A percentile compares a stretch with the other conserved stretches of the same genome.
phyloP scores from a whole-genome alignment of 2,113 vertebrate genomes.

The Pachyramphus minor region DNA sequence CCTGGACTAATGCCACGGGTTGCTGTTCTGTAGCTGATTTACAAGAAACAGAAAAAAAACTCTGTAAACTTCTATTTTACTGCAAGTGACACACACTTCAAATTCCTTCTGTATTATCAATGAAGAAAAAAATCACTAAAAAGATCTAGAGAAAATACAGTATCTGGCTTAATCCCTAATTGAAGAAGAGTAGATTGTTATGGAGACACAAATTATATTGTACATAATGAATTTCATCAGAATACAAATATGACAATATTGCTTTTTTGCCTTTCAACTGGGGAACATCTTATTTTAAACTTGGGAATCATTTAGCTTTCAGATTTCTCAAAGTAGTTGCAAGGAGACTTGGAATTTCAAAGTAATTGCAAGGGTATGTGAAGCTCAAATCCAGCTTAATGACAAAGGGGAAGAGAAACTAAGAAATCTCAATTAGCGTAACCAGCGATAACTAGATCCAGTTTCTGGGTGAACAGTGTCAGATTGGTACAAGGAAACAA shows the following conservation, averaged over 20 bases:
- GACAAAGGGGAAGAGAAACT: conserved; percentile 28
- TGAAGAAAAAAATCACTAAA: neutral
- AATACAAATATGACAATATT: conserved; percentile 71
- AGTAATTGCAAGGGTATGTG: conserved; percentile 32
- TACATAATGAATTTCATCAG: conserved; percentile 71
- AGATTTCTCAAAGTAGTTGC: conserved; percentile 56
- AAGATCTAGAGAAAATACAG: neutral
- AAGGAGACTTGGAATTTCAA: conserved; percentile 61
- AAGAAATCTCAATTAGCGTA: conserved; percentile 39
- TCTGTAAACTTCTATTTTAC: conserved; percentile 44
- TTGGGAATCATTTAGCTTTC: conserved; percentile 65
- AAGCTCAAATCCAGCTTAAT: conserved; percentile 46
- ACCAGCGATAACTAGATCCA: conserved; percentile 22
- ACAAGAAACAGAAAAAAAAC: conserved; percentile 57
- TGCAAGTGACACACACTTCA: conserved; percentile 39
- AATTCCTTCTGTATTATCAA: conserved; percentile 32
- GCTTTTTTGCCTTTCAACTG: conserved; percentile 60
- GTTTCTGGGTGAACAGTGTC: conserved; percentile 22
- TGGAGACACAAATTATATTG: conserved; percentile 62
- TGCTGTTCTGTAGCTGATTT: conserved; percentile 51
- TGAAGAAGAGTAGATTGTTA: conserved; percentile 66
- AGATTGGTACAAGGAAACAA: neutral
- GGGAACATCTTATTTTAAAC: conserved; percentile 65
- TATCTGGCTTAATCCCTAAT: conserved; percentile 63
- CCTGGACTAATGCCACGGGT: conserved; percentile 31